Base-by-base conservation (phyloP, 2,797 vertebrate genomes). In the Anas bahamensis region DNA sequence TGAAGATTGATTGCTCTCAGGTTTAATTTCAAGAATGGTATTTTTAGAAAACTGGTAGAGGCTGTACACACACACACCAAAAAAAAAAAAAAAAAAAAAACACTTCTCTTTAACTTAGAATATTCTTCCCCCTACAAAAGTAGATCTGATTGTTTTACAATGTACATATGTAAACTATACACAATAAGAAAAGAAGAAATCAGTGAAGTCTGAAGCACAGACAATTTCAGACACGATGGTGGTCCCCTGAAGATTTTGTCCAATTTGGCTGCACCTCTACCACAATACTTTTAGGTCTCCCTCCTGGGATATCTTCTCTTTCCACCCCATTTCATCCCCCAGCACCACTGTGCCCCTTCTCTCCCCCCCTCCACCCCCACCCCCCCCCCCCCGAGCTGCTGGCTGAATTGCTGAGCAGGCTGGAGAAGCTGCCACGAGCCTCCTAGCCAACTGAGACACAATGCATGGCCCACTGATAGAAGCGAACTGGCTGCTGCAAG, bases 241-340 rank as follows among this genome's bases (percentile, higher is more conserved):
- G 41, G 66, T 68, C 24, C 55, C 29, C 56, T 60, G 21, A 52
- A 44, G 61, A 80, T 64, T 90, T 83, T 89, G 29, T 50, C 69
- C 86, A 77, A n/a, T 81, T 69, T 89, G 33, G 37, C 33, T 88
- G 65, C 41, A 75, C 69, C 63, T 77, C 85, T 92, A 57, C 37
- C 16, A 33, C 61, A 52, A 64, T 11, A 75, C 9, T 74, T 83
- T 29, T 46, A 83, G 65, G 57, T 77, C 11, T 89, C 31, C 35
- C 76, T 89, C 66, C 46, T 35, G 63, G 83, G 59, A 17, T 17
- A 65, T n/a, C 56, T 83, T 94, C 21, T 14, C 63, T 94, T 94
- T 86, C 83, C 77, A 88, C 70, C 63, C 70, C 63, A 78, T 75
- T 95, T 88, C 73, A 65, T 37, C 79, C 57, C 44, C 29, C 66